phyloP scores from a whole-genome alignment of 2,888 invertebrate species.

The Teleogryllus oceanicus region DNA sequence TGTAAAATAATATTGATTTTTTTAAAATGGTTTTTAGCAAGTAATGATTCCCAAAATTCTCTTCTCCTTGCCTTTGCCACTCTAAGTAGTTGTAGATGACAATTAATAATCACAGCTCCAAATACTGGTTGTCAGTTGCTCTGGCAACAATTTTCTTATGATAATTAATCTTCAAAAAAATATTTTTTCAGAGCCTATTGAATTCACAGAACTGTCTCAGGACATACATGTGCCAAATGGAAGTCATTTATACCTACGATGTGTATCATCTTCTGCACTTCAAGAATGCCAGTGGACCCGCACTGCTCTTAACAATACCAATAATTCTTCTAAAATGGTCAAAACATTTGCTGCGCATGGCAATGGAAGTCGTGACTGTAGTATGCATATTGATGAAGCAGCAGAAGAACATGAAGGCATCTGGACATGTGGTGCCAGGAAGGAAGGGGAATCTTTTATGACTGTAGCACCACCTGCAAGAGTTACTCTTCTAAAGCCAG shows the following conservation, averaged over 20 bases:
- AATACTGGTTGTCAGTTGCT: too few relatives aligned
- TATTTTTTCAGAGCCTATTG: constrained; percentile 43
- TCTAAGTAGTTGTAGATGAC: too few relatives aligned
- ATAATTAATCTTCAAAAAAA: neutral
- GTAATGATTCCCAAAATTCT: too few relatives aligned
- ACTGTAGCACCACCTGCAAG: constrained; percentile 47
- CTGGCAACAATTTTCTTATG: neutral
- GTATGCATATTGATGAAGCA: constrained; percentile 45
- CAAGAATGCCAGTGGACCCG: constrained; percentile 47
- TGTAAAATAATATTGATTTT: too few relatives aligned
- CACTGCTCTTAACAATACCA: constrained; percentile 43
- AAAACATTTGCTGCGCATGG: constrained; percentile 46
- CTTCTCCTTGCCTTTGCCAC: too few relatives aligned
- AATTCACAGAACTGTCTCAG: constrained; percentile 46
- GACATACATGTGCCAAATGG: constrained; percentile 47
- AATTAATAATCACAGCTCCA: too few relatives aligned
- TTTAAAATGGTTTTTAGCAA: too few relatives aligned
- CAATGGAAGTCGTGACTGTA: constrained; percentile 46
- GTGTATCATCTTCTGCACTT: constrained; percentile 45
- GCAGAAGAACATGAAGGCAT: constrained; percentile 46
- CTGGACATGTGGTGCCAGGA: constrained; percentile 47
- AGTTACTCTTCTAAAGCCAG: constrained; percentile 47
- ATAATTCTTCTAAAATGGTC: constrained; percentile 46
- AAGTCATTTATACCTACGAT: constrained; percentile 44
- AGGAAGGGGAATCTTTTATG: constrained; percentile 44